Conservation (phyloP, 1,140 invertebrate species). For the Drosophila lacertosa region DNA sequence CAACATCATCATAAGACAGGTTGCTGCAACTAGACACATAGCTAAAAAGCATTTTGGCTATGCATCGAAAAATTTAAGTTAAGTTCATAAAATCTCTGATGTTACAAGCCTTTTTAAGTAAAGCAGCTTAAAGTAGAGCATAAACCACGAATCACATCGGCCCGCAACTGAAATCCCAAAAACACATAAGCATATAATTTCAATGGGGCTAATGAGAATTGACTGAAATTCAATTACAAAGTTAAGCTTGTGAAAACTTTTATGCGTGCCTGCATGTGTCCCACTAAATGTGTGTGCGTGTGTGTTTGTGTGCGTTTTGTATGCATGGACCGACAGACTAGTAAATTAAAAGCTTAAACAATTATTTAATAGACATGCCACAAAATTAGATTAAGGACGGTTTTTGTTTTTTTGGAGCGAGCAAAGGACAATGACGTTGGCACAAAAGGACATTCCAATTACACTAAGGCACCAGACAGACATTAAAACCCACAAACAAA, state of each 20-base stretch:
- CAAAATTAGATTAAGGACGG: conserved; percentile 73
- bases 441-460: conserved; percentile 73
- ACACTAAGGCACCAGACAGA: conserved; percentile 54
- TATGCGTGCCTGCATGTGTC: neutral
- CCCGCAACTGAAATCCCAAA: neutral
- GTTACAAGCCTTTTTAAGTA: conserved; percentile 25
- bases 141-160: neutral
- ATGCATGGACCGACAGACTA: conserved; percentile 10
- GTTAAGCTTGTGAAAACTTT: conserved; percentile 38
- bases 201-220: conserved; percentile 34
- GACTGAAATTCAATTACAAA: conserved; percentile 57
- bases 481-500: conserved; percentile 32
- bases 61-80: conserved; percentile 51
- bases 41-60: conserved; percentile 33
- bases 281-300: conserved; percentile 1
- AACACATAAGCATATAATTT: conserved; percentile 24
- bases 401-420: conserved; percentile 23
- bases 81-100: conserved; percentile 47
- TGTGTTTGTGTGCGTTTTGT: conserved; percentile 15
- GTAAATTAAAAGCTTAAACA: conserved; percentile 76
- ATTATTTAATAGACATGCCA: conserved; percentile 74
- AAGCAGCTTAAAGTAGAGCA: conserved; percentile 27
- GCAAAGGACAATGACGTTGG: conserved; percentile 37
- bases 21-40: conserved; percentile 16
- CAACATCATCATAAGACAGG: conserved; percentile 13